These are phyloP conservation scores for Apolygus lucorum DNA, from an alignment of 1,140 invertebrate species.

Conservation along the genomic window DNA sequence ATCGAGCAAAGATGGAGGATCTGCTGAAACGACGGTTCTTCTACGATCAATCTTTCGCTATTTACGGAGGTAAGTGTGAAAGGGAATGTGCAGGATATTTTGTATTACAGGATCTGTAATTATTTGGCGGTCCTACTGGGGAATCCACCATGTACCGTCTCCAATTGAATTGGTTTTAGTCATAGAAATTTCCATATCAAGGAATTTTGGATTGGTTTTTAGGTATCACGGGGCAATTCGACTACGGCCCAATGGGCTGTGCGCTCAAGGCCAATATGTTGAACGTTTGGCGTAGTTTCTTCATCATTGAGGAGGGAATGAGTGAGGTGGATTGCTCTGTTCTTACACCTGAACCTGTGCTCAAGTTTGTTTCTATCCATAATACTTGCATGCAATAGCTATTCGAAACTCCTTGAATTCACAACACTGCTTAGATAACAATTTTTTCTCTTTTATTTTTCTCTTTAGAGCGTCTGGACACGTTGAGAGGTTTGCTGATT, in stretches of 20 bases:
- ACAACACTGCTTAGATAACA: constrained; percentile 1
- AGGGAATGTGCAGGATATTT: too few relatives aligned
- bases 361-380: constrained; percentile 52
- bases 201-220: too few relatives aligned
- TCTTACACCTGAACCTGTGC: constrained; percentile 89
- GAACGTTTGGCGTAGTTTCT: constrained; percentile 89
- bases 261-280: constrained; percentile 94
- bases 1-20: constrained; percentile 92
- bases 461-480: constrained; percentile 81
- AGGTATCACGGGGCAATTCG: constrained; percentile 74
- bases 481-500: constrained; percentile 96
- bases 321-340: constrained; percentile 97
- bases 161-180: too few relatives aligned
- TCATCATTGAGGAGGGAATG: constrained; percentile 97
- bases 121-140: too few relatives aligned
- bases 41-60: constrained; percentile 97
- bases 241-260: constrained; percentile 99
- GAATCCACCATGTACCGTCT: too few relatives aligned
- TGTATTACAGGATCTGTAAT: too few relatives aligned
- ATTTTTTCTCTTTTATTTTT: too few relatives aligned
- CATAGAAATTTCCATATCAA: too few relatives aligned
- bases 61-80: constrained; percentile 88
- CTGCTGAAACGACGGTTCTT: constrained; percentile 95
- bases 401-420: not conserved
- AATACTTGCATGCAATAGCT: not conserved